Conservation (phyloP, 2,888 invertebrate species). For the Ornithoptera priamus region DNA sequence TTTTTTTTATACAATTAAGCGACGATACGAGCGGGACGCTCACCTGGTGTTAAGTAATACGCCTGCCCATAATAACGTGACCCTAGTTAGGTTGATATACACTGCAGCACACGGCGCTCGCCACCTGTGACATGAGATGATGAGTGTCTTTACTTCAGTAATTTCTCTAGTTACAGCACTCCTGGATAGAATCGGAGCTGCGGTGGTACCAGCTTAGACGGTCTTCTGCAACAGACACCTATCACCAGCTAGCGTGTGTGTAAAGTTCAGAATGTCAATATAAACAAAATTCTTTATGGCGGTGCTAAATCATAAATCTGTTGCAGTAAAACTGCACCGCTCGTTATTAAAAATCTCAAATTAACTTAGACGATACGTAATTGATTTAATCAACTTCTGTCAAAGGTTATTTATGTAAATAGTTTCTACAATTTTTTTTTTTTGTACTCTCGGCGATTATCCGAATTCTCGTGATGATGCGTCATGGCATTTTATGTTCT, state of each 20-base stretch:
- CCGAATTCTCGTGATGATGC: conserved; percentile 5
- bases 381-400: conserved; percentile 19
- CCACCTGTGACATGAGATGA: too few relatives aligned
- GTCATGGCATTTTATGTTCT: conserved; percentile 5
- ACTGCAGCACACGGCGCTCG: too few relatives aligned
- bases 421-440: conserved; percentile 2
- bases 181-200: too few relatives aligned
- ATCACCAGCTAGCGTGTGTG: background rate
- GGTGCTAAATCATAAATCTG: conserved; percentile 19
- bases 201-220: too few relatives aligned
- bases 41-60: too few relatives aligned
- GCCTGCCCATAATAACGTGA: too few relatives aligned
- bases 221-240: too few relatives aligned
- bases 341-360: conserved; percentile 7
- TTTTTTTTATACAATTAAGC: too few relatives aligned
- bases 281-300: conserved; percentile 20
- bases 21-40: too few relatives aligned
- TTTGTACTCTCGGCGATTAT: background rate
- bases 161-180: too few relatives aligned
- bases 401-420: conserved; percentile 18
- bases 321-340: conserved; percentile 20
- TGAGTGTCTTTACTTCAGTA: too few relatives aligned
- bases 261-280: conserved; percentile 16
- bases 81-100: too few relatives aligned
- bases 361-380: conserved; percentile 5